phyloP scores from a whole-genome alignment of 2,888 invertebrate genomes.

The Willowsia nigromaculata region DNA sequence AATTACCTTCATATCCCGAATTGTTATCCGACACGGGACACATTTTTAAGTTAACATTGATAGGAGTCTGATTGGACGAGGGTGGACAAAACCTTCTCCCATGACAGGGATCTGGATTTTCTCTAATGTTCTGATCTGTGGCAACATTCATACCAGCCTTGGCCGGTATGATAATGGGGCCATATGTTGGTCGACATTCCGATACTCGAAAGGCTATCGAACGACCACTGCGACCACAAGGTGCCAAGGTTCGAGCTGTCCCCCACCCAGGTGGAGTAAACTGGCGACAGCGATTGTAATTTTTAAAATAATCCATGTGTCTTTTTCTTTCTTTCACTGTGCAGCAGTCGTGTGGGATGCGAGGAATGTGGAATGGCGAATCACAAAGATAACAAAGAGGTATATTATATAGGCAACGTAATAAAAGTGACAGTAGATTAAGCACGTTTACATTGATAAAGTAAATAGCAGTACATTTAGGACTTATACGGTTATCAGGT shows the following conservation, averaged over 20 bases:
- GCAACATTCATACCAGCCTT: conserved; percentile 49
- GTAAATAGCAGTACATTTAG: conserved; percentile 13
- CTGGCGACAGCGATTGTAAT: conserved; percentile 55
- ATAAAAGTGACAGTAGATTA: not conserved
- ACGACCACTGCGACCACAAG: conserved; percentile 27
- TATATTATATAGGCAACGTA: not conserved
- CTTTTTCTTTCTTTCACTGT: conserved; percentile 37
- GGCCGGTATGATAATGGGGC: conserved; percentile 13
- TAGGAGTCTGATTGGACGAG: conserved; percentile 5
- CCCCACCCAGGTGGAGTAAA: conserved; percentile 61
- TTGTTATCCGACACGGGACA: conserved; percentile 9
- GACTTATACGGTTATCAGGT: not conserved
- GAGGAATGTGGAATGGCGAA: not conserved
- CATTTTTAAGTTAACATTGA: conserved; percentile 56
- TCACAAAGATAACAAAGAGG: not conserved
- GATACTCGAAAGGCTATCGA: conserved; percentile 35
- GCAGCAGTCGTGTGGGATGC: not conserved
- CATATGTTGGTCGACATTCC: conserved; percentile 23
- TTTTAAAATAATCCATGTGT: conserved; percentile 38
- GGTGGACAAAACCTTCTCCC: conserved; percentile 34
- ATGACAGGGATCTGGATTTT: conserved; percentile 33
- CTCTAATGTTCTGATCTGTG: not conserved
- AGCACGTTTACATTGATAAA: not conserved
- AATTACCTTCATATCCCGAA: not conserved
- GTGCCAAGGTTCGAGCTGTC: conserved; percentile 51